Evolutionary conservation across 2,888 invertebrate species (phyloP).

Genomic region (Eristalis pertinax): DNA sequence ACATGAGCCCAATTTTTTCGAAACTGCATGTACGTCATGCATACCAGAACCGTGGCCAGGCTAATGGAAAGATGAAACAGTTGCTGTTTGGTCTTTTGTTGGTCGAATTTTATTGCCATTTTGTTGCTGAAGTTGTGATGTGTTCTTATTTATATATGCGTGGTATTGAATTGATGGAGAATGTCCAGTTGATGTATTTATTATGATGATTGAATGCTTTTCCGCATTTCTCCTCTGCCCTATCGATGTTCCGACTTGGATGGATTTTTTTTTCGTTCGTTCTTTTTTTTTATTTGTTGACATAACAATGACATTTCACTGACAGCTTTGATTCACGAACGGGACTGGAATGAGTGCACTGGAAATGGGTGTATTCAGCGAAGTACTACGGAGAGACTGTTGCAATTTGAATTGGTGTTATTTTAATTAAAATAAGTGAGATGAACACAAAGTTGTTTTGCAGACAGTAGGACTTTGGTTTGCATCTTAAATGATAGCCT

Average conservation of each 20-base stretch:
- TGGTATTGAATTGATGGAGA: constrained; percentile 5
- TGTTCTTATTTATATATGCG: not conserved
- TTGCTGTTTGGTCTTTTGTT: constrained; percentile 80
- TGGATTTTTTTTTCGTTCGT: not conserved
- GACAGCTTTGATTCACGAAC: not conserved
- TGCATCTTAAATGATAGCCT: no score
- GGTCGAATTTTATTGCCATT: constrained; percentile 79
- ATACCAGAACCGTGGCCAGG: constrained; percentile 78
- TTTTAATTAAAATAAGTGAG: no score
- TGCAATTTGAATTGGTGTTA: not conserved
- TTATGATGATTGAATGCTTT: constrained; percentile 33
- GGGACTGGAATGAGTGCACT: not conserved
- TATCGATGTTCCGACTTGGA: constrained; percentile 18
- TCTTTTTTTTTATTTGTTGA: constrained; percentile 59
- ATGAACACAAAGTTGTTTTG: no score
- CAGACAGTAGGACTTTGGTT: no score
- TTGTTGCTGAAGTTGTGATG: constrained; percentile 28
- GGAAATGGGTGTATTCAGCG: constrained; percentile 37
- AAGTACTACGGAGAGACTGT: not conserved
- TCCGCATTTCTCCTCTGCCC: constrained; percentile 37
- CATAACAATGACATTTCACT: constrained; percentile 55
- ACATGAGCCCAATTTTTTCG: constrained; percentile 79
- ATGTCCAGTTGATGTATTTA: not conserved
- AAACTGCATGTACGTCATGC: constrained; percentile 80
- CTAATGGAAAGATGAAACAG: constrained; percentile 80